phyloP scores from a whole-genome alignment of 2,113 vertebrate genomes.

The Larimichthys polyactis region DNA sequence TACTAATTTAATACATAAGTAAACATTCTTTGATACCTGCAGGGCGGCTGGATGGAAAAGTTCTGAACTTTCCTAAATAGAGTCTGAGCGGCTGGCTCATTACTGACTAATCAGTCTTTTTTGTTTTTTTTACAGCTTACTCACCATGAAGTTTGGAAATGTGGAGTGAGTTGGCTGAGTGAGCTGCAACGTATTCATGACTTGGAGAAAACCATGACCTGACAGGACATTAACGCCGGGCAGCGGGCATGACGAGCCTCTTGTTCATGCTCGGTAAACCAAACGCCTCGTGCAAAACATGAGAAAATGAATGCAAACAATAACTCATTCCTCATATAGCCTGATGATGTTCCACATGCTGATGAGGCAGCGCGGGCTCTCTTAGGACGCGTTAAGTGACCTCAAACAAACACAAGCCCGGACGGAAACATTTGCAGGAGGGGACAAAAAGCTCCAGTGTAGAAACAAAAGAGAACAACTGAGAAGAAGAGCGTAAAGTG shows the following conservation, averaged over 20 bases:
- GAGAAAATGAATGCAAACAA: background rate
- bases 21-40: background rate
- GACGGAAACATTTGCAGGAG: background rate
- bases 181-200: background rate
- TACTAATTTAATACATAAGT: background rate
- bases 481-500: background rate
- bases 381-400: slow-evolving; percentile 27
- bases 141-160: background rate
- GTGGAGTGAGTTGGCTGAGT: background rate
- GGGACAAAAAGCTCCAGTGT: background rate
- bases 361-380: background rate
- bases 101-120: background rate
- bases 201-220: background rate
- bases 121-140: background rate
- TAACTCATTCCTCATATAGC: background rate
- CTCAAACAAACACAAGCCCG: slow-evolving; percentile 18
- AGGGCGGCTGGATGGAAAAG: background rate
- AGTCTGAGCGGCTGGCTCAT: background rate
- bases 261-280: background rate
- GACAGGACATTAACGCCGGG: background rate
- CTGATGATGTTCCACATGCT: background rate
- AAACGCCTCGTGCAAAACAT: background rate
- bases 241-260: background rate
- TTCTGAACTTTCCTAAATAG: background rate
- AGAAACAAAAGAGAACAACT: slow-evolving; percentile 10